Evolutionary conservation across 1,140 invertebrate genomes (phyloP), one percentile per base, ranked within the genome.

Genomic region (Ephestia elutella): DNA sequence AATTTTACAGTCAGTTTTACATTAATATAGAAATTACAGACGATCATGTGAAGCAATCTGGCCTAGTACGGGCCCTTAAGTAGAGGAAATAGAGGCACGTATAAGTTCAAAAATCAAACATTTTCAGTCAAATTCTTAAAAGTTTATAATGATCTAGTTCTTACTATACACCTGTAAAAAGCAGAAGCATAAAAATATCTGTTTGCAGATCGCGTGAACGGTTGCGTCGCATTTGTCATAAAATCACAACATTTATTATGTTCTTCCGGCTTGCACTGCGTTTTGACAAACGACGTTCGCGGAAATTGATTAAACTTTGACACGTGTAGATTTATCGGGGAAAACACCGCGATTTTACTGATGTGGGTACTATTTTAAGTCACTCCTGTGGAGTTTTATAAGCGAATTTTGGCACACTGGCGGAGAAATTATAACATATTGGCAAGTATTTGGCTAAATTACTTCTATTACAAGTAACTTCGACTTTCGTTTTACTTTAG

Each of bases 211-310:
- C 38, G 38, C 38, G 38, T 44, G 38, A 44, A 44, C 38, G n/a
- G 21, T 25, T 44, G 38, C 38, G 38, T 44, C 38, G 10, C 38
- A 44, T 44, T 44, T 44, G 38, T 44, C 38, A 44, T 44, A 15
- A 44, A n/a, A 44, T 44, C 38, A 44, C 38, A 44, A 44, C 38
- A 44, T 44, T 44, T 44, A 44, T 44, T 44, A 44, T 44, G 38
- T 44, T 15, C 38, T 17, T 44, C 38, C 38, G 13, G 2, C 38
- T n/a, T 44, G 15, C 38, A 44, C 13, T 44, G 38, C 38, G 38
- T 44, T 17, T 7, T 44, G 38, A 44, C 15, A 44, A 44, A 44
- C 38, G 38, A 44, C 15, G 38, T 7, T 44, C n/a, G 15, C 38
- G 10, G n/a, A 44, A 44, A 44, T 44, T 44, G 38, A 44, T 44